Evolutionary conservation across 2,113 vertebrate genomes (phyloP), one percentile per base, ranked within the genome.

Genomic region (Indicator indicator): DNA sequence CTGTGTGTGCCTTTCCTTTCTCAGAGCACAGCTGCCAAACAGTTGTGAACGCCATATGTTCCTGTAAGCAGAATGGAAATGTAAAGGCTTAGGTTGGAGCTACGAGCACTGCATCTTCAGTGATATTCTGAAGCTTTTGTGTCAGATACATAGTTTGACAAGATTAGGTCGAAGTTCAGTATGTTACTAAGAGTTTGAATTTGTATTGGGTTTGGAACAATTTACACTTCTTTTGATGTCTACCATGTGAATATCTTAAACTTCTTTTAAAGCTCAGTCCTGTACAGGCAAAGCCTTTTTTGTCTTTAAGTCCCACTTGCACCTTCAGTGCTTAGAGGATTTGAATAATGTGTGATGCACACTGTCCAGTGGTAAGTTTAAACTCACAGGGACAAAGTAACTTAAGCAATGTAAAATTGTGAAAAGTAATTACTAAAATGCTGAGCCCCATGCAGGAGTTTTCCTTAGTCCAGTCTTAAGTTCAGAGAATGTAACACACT

Each of bases 41-140:
- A 86, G 89, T 81, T 95, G 89, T 91, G 88, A 91, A 93, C 86
- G 48, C 75, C 75, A 8, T 88, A 86, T 88, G 89, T 80, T 89
- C 36, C 79, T 86, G 18, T 48, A 71, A 88, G 79, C 62, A 89
- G 64, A 75, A 46, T 36, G 76, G 62, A 60, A 86, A 67, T 20
- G 15, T 44, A 60, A 71, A 46, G 28, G 44, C 12, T 67, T 91
- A 40, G 4, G 8, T 69, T 86, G 86, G 46, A 86, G 73, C 9
- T 60, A 42, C 54, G 50, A 70, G 19, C 5, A 2, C 16, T 81
- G 12, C 33, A 23, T 89, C 38, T 42, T 82, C 30, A 76, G 17
- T 18, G 33, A 11, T 36, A 48, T 30, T 71, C 24, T 59, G 68
- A 40, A 86, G 26, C 17, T 89, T 89, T 83, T 64, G 16, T 85